These are phyloP conservation scores for Pempheris klunzingeri DNA, from an alignment of 2,797 vertebrate species.

Conservation along the genomic window DNA sequence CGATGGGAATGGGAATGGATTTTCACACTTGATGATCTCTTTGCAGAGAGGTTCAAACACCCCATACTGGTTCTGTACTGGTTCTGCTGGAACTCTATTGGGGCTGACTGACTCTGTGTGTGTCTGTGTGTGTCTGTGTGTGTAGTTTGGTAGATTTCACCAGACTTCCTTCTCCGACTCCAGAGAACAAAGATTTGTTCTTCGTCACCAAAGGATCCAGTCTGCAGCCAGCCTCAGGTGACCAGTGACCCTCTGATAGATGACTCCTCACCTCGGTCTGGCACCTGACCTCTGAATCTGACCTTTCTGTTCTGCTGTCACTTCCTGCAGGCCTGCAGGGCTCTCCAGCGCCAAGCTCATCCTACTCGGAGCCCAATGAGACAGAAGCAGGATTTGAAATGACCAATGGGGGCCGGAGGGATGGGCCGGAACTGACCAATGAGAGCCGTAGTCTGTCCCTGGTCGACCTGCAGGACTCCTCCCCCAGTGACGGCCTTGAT, in stretches of 20 bases:
- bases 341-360: conserved; percentile 92
- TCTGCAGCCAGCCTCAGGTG: conserved; percentile 84
- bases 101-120: background rate
- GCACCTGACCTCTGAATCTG: conserved; percentile 43
- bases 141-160: conserved; percentile 96
- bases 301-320: conserved; percentile 62
- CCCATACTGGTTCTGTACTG: background rate
- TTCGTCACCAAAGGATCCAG: conserved; percentile 91
- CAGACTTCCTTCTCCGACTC: conserved; percentile 97
- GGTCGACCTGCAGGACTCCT: conserved; percentile 93
- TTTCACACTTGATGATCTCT: too few relatives aligned
- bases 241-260: conserved; percentile 42
- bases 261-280: background rate
- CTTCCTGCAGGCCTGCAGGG: conserved; percentile 84
- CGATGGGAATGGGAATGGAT: too few relatives aligned
- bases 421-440: conserved; percentile 85
- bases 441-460: conserved; percentile 94
- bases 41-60: too few relatives aligned
- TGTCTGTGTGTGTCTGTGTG: conserved; percentile 32
- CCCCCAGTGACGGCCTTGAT: conserved; percentile 86
- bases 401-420: conserved; percentile 90
- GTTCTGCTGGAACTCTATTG: background rate
- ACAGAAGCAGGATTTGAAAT: conserved; percentile 87
- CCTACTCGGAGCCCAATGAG: conserved; percentile 94
- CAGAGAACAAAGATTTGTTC: conserved; percentile 95